A percentile compares a stretch with the other conserved stretches of the same genome.
Evolutionary conservation across 2,797 vertebrate species (phyloP).

Genomic region (Orientallactaga sibirica): DNA sequence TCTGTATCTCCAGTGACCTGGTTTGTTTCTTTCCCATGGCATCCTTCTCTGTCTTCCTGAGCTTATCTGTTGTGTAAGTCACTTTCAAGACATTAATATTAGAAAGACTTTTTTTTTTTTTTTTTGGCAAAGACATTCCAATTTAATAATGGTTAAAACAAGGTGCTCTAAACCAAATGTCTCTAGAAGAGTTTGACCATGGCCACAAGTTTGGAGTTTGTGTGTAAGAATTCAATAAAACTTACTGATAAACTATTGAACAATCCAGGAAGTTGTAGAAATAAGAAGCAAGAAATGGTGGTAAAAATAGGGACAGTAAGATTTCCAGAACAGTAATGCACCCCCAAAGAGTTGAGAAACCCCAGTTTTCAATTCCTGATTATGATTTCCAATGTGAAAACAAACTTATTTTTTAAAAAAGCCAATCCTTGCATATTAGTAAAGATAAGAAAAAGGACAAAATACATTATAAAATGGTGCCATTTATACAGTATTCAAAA

Average conservation of each 20-base stretch:
- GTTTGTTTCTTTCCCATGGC: not conserved
- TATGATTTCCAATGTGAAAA: not conserved
- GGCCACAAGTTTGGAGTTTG: not conserved
- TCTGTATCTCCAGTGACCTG: not conserved
- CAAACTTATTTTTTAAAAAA: not conserved
- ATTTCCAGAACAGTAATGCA: not conserved
- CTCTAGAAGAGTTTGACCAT: not conserved
- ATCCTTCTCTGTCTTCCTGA: not conserved
- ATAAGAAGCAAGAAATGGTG: not conserved
- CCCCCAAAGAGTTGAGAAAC: not conserved
- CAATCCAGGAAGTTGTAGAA: not conserved
- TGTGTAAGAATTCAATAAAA: slow-evolving; percentile 29
- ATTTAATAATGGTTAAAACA: slow-evolving; percentile 30
- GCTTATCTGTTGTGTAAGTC: not conserved
- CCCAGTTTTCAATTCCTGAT: not conserved
- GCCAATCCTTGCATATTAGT: not conserved
- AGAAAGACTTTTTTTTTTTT: not conserved
- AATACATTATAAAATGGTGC: slow-evolving; percentile 37
- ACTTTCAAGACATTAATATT: not conserved
- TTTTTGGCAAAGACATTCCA: not conserved
- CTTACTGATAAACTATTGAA: not conserved
- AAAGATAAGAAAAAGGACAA: not conserved
- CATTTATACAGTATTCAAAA: slow-evolving; percentile 40
- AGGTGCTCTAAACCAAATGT: not conserved
- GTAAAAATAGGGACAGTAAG: slow-evolving; percentile 5